phyloP scores from a whole-genome alignment of 1,140 invertebrate species.

The Drosophila albomicans region DNA sequence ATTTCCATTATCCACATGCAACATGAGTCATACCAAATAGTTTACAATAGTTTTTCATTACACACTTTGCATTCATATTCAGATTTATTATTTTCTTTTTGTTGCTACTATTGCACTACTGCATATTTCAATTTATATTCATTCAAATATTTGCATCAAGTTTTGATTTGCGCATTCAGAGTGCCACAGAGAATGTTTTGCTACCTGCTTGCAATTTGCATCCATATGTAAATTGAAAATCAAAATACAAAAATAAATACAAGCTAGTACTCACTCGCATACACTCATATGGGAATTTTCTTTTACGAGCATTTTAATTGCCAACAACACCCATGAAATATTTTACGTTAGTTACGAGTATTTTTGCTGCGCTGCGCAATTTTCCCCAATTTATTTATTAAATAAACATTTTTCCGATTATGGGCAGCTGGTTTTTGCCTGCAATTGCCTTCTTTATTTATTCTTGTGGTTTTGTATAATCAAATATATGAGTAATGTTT shows the following conservation, averaged over 20 bases:
- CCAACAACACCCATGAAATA: slow-evolving; percentile 24
- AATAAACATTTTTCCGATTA: slow-evolving; percentile 68
- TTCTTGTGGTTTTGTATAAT: slow-evolving; percentile 10
- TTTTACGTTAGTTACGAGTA: slow-evolving; percentile 14
- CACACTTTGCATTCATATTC: not conserved
- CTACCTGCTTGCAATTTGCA: slow-evolving; percentile 46
- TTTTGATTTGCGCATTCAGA: slow-evolving; percentile 38
- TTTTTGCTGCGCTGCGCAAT: slow-evolving; percentile 47
- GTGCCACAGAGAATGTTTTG: slow-evolving; percentile 7
- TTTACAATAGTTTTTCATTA: not conserved
- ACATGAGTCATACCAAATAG: slow-evolving; percentile 7
- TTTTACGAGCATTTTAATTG: slow-evolving; percentile 70
- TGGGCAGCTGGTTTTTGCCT: slow-evolving; percentile 33
- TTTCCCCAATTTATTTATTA: slow-evolving; percentile 70
- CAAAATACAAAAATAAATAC: not conserved
- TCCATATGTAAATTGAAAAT: slow-evolving; percentile 12
- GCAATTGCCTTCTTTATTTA: slow-evolving; percentile 39
- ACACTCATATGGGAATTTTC: slow-evolving; percentile 37
- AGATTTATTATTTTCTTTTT: slow-evolving; percentile 1
- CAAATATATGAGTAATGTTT: slow-evolving; percentile 4
- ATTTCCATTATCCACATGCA: slow-evolving; percentile 11
- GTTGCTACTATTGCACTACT: not conserved
- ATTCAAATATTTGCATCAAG: slow-evolving; percentile 46
- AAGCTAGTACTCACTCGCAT: not conserved
- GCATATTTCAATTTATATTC: not conserved